phyloP scores from a whole-genome alignment of 2,113 vertebrate genomes.

The Garra rufa region DNA sequence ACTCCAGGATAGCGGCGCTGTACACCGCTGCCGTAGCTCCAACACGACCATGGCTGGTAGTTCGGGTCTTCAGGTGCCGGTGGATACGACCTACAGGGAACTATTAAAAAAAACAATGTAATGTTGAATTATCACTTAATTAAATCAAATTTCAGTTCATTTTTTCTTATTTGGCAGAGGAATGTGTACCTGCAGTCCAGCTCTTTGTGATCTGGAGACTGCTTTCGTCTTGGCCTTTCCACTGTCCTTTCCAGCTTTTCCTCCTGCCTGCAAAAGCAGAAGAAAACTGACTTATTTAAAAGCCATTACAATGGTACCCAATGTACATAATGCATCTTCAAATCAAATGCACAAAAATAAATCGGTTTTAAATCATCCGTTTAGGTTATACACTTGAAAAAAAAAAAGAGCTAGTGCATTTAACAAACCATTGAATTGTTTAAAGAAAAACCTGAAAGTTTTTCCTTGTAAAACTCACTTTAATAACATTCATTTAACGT shows the following conservation, averaged over 20 bases:
- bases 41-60: slow-evolving; percentile 87
- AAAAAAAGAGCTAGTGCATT: no score
- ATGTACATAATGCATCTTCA: no score
- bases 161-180: neutral
- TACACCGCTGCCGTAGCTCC: slow-evolving; percentile 87
- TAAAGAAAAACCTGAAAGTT: no score
- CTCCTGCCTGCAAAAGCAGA: slow-evolving; percentile 80
- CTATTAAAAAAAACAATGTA: slow-evolving; percentile 60
- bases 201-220: slow-evolving; percentile 87
- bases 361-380: no score
- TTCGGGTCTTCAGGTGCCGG: slow-evolving; percentile 87
- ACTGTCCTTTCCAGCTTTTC: slow-evolving; percentile 89
- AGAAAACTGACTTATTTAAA: neutral
- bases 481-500: no score
- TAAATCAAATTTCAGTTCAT: no score
- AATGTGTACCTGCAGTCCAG: slow-evolving; percentile 84
- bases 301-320: no score
- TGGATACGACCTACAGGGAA: slow-evolving; percentile 89
- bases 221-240: slow-evolving; percentile 90
- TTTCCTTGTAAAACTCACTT: no score
- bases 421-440: no score
- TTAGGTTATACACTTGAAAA: no score
- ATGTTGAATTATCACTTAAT: neutral
- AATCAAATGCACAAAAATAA: no score
- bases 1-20: slow-evolving; percentile 88